Conservation (phyloP, 2,113 vertebrate species). For the Sorex fumeus region DNA sequence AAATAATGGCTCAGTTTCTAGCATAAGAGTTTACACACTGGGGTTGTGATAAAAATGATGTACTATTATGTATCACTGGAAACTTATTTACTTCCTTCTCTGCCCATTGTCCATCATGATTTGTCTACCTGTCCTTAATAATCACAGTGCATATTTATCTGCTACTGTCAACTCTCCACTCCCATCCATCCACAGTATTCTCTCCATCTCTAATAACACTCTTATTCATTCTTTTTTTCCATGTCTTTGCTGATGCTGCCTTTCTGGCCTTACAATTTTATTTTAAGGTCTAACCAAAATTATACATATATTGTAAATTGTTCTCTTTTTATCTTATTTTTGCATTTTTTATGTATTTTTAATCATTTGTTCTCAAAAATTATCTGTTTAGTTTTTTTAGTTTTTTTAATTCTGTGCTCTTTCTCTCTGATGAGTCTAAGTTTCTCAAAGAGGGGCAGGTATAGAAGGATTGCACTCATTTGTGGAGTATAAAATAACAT, state of each 20-base stretch:
- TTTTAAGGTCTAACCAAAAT: neutral
- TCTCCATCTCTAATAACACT: neutral
- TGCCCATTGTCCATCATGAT: neutral
- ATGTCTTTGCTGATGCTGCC: neutral
- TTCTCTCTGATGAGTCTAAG: constrained; percentile 37
- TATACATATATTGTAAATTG: neutral
- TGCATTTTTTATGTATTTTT: neutral
- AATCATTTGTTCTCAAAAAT: neutral
- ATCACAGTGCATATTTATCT: neutral
- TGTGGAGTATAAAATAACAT: too few relatives aligned
- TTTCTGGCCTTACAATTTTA: neutral
- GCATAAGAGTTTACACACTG: constrained; percentile 27
- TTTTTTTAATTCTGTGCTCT: neutral
- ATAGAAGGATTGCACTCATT: too few relatives aligned
- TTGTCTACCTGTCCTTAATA: constrained; percentile 21
- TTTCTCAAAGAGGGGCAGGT: neutral
- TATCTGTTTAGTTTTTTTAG: neutral
- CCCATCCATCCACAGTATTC: neutral
- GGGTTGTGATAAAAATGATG: neutral
- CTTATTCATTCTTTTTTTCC: neutral
- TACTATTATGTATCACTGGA: constrained; percentile 14
- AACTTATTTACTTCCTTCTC: neutral
- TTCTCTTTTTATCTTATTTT: neutral
- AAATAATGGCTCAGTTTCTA: constrained; percentile 33
- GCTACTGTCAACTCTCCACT: neutral